Evolutionary conservation across 2,113 vertebrate species (phyloP).

Genomic region (Thermophis baileyi): DNA sequence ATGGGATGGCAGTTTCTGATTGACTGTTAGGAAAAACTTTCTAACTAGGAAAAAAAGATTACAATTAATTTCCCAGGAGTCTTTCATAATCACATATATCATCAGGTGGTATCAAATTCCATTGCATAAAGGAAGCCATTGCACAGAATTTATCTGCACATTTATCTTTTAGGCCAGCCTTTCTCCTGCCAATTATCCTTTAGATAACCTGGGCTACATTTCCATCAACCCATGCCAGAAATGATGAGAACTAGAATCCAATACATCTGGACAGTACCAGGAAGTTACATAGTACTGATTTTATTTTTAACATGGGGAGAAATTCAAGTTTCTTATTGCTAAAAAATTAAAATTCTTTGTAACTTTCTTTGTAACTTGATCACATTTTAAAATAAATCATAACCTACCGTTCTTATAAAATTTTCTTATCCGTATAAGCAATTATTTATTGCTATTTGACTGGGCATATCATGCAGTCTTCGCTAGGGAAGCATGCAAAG

Average conservation of each 20-base stretch:
- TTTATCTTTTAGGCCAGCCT: neutral
- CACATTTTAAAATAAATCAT: neutral
- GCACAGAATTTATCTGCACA: neutral
- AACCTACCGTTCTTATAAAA: neutral
- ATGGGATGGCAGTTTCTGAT: neutral
- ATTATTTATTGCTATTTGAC: neutral
- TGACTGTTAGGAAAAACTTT: neutral
- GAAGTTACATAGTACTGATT: neutral
- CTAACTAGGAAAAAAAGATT: neutral
- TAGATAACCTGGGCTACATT: neutral
- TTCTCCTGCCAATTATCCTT: neutral
- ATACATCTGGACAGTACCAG: neutral
- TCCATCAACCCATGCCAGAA: neutral
- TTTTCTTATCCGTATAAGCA: neutral
- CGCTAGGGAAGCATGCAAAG: neutral
- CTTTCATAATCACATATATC: neutral
- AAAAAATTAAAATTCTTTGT: neutral
- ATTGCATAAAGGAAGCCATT: neutral
- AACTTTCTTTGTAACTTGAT: neutral
- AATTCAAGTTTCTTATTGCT: neutral
- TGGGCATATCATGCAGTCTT: conserved; percentile 4
- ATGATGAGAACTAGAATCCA: neutral
- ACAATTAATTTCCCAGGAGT: neutral
- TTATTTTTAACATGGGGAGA: neutral
- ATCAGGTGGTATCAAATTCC: neutral